Conservation (phyloP, 2,888 invertebrate species). For the Leucoptera coffeella region DNA sequence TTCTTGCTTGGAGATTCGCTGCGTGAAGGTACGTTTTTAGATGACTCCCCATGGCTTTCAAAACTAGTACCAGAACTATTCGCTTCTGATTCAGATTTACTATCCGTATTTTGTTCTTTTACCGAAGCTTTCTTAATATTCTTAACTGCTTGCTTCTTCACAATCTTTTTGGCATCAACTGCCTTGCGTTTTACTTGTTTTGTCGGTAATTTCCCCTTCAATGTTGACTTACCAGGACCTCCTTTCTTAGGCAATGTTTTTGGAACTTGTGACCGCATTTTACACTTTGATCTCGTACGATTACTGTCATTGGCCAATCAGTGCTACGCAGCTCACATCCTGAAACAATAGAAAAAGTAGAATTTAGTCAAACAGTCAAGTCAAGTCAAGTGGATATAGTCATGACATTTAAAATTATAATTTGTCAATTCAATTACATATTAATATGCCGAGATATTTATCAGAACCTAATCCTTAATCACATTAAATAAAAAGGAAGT, state of each 20-base stretch:
- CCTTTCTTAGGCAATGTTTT: conserved; percentile 43
- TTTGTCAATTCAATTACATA: too few species aligned
- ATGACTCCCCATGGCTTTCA: conserved; percentile 15
- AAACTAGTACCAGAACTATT: background rate
- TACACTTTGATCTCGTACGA: conserved; percentile 25
- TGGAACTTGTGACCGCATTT: conserved; percentile 45
- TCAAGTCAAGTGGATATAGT: too few species aligned
- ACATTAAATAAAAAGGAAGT: too few species aligned
- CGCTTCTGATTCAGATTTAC: conserved; percentile 14
- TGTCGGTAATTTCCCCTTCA: conserved; percentile 17
- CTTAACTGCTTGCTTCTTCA: conserved; percentile 21
- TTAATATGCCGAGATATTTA: too few species aligned
- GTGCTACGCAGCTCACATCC: conserved; percentile 32
- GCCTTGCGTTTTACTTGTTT: conserved; percentile 27
- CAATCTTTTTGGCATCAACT: conserved; percentile 18
- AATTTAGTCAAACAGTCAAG: too few species aligned
- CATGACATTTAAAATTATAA: too few species aligned
- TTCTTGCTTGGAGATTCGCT: conserved; percentile 27
- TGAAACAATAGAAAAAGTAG: conserved; percentile 25
- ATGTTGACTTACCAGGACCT: conserved; percentile 26
- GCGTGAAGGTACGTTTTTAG: conserved; percentile 16
- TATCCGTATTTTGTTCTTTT: conserved; percentile 14
- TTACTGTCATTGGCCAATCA: conserved; percentile 29
- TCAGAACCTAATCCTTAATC: too few species aligned
- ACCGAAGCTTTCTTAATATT: conserved; percentile 18